Evolutionary conservation across 2,113 vertebrate genomes (phyloP).

Genomic region (Chunga burmeisteri): DNA sequence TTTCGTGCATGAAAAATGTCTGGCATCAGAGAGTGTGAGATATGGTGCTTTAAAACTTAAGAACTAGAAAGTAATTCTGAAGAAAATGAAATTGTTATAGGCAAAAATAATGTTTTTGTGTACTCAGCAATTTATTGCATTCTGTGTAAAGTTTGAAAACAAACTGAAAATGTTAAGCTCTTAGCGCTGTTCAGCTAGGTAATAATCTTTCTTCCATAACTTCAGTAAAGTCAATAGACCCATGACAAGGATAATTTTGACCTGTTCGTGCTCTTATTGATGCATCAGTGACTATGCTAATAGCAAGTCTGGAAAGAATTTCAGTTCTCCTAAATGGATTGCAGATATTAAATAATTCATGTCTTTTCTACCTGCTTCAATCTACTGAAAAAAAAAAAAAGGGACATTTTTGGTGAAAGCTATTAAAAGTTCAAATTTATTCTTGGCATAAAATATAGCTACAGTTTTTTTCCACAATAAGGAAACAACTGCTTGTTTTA

Average conservation of each 20-base stretch:
- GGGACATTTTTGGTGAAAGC: background rate
- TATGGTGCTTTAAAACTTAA: background rate
- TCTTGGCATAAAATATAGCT: background rate
- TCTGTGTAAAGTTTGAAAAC: background rate
- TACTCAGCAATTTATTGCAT: background rate
- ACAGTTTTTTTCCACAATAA: background rate
- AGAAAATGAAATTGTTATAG: background rate
- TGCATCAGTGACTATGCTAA: background rate
- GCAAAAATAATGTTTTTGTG: background rate
- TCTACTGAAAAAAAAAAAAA: background rate
- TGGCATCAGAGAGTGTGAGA: background rate
- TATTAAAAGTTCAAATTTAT: slow-evolving; percentile 49
- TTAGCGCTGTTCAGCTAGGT: background rate
- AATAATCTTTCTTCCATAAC: background rate
- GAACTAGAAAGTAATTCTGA: background rate
- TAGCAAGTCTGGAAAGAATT: background rate
- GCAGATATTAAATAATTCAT: background rate
- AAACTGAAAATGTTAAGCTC: background rate
- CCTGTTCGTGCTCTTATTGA: background rate
- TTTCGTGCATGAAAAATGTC: background rate
- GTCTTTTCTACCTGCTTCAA: background rate
- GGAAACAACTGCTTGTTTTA: slow-evolving; percentile 47
- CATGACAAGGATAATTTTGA: background rate
- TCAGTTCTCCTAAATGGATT: background rate
- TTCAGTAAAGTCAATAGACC: background rate